Evolutionary conservation across 2,888 invertebrate species (phyloP), one percentile per base, ranked within the genome.

Genomic region (Chrysina gloriosa): DNA sequence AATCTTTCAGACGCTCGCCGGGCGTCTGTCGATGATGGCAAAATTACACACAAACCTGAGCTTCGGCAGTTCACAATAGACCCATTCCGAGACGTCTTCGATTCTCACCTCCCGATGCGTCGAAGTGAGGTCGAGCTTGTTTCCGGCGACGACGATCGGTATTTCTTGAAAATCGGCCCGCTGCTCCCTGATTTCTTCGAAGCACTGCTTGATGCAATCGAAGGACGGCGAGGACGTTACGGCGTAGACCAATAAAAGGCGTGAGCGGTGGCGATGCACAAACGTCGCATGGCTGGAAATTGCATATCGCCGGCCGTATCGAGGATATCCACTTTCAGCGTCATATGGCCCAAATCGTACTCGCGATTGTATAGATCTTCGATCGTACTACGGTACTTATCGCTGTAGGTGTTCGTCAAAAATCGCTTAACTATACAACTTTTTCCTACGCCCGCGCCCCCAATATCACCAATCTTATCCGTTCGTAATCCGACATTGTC

Each of bases 241-340:
- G 58, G 92, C 90, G 82, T 95, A 96, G 16, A 96, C 95, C 69
- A 96, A 85, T 65, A 96, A 88, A 96, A 95, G 64, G 95, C 95
- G 82, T 94, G 92, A 34, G 95, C 95, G 1, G 92, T 94, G 36
- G 94, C 92, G 77, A 96, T 94, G 77, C 93, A 93, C 71, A 96
- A 85, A 64, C 94, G 86, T 71, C 95, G 86, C 95, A 96, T 96
- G 67, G 95, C 95, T 5, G 96, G 95, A 83, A 95, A 96, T 81
- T 93, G 93, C 83, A 93, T 89, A 81, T 94, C 94, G 19, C 95
- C 94, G 73, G 91, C 91, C 25, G 94, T 94, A 83, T 94, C 93
- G 79, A 94, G 81, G 72, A 94, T 91, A 80, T 93, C 93, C 75
- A 92, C 89, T 85, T 93, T 92, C 45, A 94, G 85, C 7, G 90